phyloP scores from a whole-genome alignment of 2,888 invertebrate species.

The Apodemia mormo region DNA sequence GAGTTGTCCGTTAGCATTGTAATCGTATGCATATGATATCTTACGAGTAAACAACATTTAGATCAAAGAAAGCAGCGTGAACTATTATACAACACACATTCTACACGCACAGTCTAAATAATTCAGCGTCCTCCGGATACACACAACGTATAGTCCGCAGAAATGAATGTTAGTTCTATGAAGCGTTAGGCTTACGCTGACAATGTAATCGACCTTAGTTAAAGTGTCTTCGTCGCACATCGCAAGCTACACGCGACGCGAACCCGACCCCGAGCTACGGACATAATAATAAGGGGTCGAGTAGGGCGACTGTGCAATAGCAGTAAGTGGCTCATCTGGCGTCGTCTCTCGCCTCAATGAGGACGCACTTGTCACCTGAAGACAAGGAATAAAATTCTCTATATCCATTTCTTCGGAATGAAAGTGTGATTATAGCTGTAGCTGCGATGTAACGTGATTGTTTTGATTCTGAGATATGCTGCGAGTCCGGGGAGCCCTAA shows the following conservation, averaged over 20 bases:
- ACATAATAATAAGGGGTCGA: slow-evolving; percentile 70
- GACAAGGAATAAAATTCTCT: slow-evolving; percentile 84
- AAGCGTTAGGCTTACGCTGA: slow-evolving; percentile 82
- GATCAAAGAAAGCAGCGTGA: slow-evolving; percentile 68
- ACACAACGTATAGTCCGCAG: slow-evolving; percentile 74
- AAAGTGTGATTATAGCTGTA: slow-evolving; percentile 77
- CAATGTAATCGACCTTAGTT: slow-evolving; percentile 78
- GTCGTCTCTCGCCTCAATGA: slow-evolving; percentile 89
- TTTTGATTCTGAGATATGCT: slow-evolving; percentile 69
- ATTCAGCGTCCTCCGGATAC: slow-evolving; percentile 78
- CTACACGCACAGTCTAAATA: slow-evolving; percentile 72
- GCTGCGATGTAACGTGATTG: slow-evolving; percentile 80
- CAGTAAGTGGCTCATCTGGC: slow-evolving; percentile 79
- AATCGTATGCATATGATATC: slow-evolving; percentile 44
- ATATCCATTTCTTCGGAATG: slow-evolving; percentile 75
- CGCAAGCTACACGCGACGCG: slow-evolving; percentile 77
- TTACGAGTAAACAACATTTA: slow-evolving; percentile 52
- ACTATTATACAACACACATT: slow-evolving; percentile 75
- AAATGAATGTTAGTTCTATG: slow-evolving; percentile 67
- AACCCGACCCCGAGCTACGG: slow-evolving; percentile 71
- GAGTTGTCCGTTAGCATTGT: slow-evolving; percentile 49
- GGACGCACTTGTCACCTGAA: slow-evolving; percentile 91
- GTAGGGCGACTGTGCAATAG: slow-evolving; percentile 74
- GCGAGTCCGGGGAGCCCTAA: slow-evolving; percentile 76
- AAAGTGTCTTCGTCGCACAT: slow-evolving; percentile 79